Evolutionary conservation across 2,888 invertebrate species (phyloP).

Genomic region (Lysandra coridon): DNA sequence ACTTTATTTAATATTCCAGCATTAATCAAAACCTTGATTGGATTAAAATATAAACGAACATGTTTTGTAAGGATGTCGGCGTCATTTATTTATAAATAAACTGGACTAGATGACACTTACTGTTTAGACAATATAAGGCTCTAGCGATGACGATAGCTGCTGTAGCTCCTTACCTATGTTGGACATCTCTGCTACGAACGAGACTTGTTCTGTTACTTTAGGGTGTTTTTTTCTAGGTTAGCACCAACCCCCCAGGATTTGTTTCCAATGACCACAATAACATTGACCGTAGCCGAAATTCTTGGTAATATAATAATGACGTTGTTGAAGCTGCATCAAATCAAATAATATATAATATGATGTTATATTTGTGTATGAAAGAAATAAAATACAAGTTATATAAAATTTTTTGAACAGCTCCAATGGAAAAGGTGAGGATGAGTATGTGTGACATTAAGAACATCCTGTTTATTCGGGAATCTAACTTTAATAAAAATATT

Average conservation of each 20-base stretch:
- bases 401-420: conserved; percentile 79
- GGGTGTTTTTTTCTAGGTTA: conserved; percentile 81
- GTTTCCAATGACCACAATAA: conserved; percentile 60
- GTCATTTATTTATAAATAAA: conserved; percentile 66
- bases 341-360: conserved; percentile 76
- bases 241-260: conserved; percentile 62
- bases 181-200: conserved; percentile 50
- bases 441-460: conserved; percentile 70
- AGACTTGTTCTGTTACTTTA: conserved; percentile 67
- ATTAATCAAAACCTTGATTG: conserved; percentile 73
- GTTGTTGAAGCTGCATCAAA: conserved; percentile 72
- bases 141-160: conserved; percentile 54
- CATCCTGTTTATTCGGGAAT: conserved; percentile 55
- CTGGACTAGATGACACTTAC: conserved; percentile 62
- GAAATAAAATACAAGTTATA: conserved; percentile 73
- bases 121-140: conserved; percentile 69
- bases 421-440: conserved; percentile 78
- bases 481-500: conserved; percentile 50
- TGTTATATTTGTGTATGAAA: conserved; percentile 76
- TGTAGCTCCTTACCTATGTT: conserved; percentile 51
- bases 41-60: conserved; percentile 70
- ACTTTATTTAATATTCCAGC: conserved; percentile 80
- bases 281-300: conserved; percentile 69
- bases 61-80: conserved; percentile 69
- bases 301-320: conserved; percentile 75